A percentile compares a stretch with the other conserved stretches of the same genome.
phyloP scores from a whole-genome alignment of 2,113 vertebrate genomes.

The Chloropsis cyanopogon region DNA sequence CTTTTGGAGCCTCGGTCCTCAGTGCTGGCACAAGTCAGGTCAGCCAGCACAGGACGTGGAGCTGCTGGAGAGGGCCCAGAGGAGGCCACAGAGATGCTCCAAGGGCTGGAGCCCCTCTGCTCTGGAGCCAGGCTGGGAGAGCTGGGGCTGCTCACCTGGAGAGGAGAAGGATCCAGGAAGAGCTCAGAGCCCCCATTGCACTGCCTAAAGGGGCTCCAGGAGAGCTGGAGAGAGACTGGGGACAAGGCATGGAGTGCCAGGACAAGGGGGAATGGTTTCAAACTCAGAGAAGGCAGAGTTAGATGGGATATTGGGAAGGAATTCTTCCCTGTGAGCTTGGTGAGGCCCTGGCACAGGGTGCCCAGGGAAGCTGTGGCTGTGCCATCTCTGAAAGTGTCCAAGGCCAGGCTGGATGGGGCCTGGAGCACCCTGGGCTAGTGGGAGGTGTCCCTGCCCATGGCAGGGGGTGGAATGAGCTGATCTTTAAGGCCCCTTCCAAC shows the following conservation, averaged over 20 bases:
- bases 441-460: neutral
- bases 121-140: neutral
- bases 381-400: fast-evolving
- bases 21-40: neutral
- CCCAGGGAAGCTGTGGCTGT: neutral
- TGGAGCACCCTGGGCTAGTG: fast-evolving
- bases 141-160: neutral
- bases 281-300: neutral
- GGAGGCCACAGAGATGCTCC: fast-evolving
- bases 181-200: neutral
- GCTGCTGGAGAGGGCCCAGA: neutral
- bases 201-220: neutral
- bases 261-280: neutral
- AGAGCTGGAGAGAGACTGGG: neutral
- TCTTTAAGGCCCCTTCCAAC: neutral
- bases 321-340: neutral
- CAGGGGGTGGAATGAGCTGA: neutral
- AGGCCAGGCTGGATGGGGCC: fast-evolving
- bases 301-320: neutral
- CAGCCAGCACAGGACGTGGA: neutral
- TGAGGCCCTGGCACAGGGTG: neutral
- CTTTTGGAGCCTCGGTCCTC: fast-evolving
- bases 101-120: neutral
- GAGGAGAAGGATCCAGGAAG: neutral
- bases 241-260: fast-evolving